Evolutionary conservation across 2,113 vertebrate species (phyloP).

Genomic region (Tursiops truncatus): DNA sequence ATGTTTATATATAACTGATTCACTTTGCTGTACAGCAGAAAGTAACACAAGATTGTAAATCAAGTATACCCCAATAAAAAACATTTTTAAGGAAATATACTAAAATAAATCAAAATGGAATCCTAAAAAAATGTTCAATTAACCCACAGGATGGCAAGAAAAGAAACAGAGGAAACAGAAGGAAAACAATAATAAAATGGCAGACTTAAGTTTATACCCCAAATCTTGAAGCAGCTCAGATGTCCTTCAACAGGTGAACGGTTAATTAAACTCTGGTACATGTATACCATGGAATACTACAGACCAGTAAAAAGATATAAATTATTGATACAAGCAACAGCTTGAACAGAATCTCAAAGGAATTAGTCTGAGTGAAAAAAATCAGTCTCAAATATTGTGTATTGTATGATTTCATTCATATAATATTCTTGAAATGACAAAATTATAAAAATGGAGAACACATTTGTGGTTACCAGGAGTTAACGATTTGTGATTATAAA

Average conservation of each 20-base stretch:
- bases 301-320: neutral
- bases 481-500: neutral
- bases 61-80: too few relatives aligned
- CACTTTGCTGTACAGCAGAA: too few relatives aligned
- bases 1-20: too few relatives aligned
- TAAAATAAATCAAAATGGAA: neutral
- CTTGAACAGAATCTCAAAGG: neutral
- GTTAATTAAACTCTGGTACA: too few relatives aligned
- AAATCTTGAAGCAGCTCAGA: neutral
- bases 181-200: neutral
- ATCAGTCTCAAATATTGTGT: neutral
- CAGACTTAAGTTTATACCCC: neutral
- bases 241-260: neutral
- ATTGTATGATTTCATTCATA: neutral
- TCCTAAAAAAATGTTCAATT: neutral
- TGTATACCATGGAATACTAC: neutral
- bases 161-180: neutral
- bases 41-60: too few relatives aligned
- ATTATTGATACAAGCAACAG: neutral
- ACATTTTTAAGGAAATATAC: too few relatives aligned
- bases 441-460: neutral
- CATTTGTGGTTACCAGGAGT: neutral
- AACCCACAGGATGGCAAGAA: neutral
- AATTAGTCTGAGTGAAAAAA: neutral
- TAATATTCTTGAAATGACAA: conserved; percentile 6